Conservation (phyloP, 2,113 vertebrate genomes). For the Harpagus bidentatus region DNA sequence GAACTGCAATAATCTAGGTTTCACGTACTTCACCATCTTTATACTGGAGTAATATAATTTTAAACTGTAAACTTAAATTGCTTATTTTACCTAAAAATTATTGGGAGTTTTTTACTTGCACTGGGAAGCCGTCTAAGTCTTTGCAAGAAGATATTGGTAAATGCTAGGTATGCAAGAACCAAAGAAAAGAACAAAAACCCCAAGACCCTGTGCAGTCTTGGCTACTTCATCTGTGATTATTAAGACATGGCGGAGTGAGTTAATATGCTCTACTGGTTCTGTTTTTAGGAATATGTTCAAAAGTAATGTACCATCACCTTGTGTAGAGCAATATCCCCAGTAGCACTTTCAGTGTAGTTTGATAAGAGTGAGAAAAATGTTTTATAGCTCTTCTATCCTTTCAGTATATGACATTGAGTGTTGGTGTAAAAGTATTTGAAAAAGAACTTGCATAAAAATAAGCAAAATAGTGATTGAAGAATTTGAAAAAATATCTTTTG, state of each 20-base stretch:
- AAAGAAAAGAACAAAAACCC: not conserved
- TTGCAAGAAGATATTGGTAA: not conserved
- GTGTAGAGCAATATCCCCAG: not conserved
- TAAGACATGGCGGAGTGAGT: not conserved
- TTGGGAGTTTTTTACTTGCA: not conserved
- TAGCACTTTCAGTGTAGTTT: not conserved
- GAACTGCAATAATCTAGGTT: not conserved
- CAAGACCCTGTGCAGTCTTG: not conserved
- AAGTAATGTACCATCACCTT: not conserved
- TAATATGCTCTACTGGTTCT: not conserved
- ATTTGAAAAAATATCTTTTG: not conserved
- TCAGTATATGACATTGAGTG: not conserved
- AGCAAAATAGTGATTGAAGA: not conserved
- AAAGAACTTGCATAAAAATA: not conserved
- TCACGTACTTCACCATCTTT: not conserved
- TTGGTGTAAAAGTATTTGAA: not conserved
- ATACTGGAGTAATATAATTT: not conserved
- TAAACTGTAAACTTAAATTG: not conserved
- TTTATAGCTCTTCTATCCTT: not conserved
- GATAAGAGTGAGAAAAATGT: not conserved
- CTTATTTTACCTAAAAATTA: not conserved
- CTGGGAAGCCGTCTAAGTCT: not conserved
- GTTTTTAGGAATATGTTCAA: not conserved
- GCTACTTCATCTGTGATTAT: not conserved
- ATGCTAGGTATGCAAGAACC: not conserved